These are phyloP conservation scores for Spodoptera litura DNA, from an alignment of 1,140 invertebrate genomes.

Conservation along the genomic window DNA sequence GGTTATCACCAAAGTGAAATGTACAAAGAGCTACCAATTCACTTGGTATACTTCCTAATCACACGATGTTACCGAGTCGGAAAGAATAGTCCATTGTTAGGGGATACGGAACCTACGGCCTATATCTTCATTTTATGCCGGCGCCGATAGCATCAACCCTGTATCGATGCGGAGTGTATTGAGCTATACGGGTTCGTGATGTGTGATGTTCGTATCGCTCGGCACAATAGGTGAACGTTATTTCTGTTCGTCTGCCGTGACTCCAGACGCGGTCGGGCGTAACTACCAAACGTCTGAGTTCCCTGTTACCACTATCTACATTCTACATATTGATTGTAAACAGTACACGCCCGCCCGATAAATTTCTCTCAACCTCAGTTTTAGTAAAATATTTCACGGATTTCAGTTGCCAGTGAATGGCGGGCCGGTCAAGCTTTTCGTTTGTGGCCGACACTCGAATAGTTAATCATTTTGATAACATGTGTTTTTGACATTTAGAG, in stretches of 20 bases:
- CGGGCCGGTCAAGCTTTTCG: slow-evolving; percentile 16
- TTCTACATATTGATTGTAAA: slow-evolving; percentile 41
- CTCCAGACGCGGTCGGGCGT: slow-evolving; percentile 55
- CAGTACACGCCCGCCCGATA: slow-evolving; percentile 22
- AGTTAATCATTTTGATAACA: slow-evolving; percentile 19
- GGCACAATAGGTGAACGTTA: slow-evolving; percentile 74
- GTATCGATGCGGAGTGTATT: slow-evolving; percentile 39
- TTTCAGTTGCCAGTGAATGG: slow-evolving; percentile 4
- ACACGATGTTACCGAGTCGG: slow-evolving; percentile 2
- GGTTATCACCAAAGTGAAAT: not conserved
- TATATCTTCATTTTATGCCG: slow-evolving; percentile 22
- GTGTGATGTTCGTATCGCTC: slow-evolving; percentile 45
- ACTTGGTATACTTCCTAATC: slow-evolving; percentile 27
- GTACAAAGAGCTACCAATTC: not conserved
- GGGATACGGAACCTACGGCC: slow-evolving; percentile 1
- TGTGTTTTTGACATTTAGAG: slow-evolving; percentile 18
- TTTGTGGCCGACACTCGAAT: slow-evolving; percentile 10
- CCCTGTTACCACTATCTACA: slow-evolving; percentile 37
- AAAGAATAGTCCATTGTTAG: slow-evolving; percentile 29
- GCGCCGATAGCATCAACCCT: slow-evolving; percentile 23
- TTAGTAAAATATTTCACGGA: slow-evolving; percentile 11
- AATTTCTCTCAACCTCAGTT: slow-evolving; percentile 26
- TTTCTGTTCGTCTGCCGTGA: slow-evolving; percentile 67
- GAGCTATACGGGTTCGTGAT: slow-evolving; percentile 39
- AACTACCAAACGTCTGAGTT: slow-evolving; percentile 44